Conservation (phyloP, 2,113 vertebrate species). For the Sinocyclocheilus anophthalmus region DNA sequence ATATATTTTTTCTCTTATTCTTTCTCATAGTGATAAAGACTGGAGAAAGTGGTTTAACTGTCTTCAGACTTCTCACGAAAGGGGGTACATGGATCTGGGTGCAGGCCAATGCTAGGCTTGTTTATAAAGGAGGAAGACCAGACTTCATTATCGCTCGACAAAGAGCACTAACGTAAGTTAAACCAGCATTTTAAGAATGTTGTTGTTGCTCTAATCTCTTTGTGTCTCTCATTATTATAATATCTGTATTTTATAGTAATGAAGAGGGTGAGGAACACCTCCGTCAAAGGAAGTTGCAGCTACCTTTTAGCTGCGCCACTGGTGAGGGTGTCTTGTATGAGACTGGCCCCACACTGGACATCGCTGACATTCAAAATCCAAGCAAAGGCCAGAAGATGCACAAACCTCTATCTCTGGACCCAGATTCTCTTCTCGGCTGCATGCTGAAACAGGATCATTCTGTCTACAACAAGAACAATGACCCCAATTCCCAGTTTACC, state of each 20-base stretch:
- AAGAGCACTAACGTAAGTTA: slow-evolving; percentile 76
- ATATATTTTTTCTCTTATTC: neutral
- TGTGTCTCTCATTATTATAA: neutral
- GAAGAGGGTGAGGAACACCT: slow-evolving; percentile 82
- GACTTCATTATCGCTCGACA: slow-evolving; percentile 80
- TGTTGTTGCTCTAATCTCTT: neutral
- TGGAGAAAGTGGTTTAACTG: slow-evolving; percentile 75
- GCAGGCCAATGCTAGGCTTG: slow-evolving; percentile 78
- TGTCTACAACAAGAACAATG: slow-evolving; percentile 54
- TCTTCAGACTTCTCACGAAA: slow-evolving; percentile 83
- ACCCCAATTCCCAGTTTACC: slow-evolving; percentile 55
- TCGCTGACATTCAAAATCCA: slow-evolving; percentile 46
- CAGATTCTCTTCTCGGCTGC: slow-evolving; percentile 73
- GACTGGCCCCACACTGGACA: slow-evolving; percentile 64
- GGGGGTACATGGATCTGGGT: slow-evolving; percentile 80
- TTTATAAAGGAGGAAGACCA: slow-evolving; percentile 77
- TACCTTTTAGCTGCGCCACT: slow-evolving; percentile 77
- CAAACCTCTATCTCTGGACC: slow-evolving; percentile 17
- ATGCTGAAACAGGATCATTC: slow-evolving; percentile 75
- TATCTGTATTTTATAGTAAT: slow-evolving; percentile 65
- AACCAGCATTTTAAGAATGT: neutral
- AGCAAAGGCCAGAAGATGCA: slow-evolving; percentile 50
- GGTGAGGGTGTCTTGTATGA: slow-evolving; percentile 81
- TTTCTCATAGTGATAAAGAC: slow-evolving; percentile 79
- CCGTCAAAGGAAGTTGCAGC: slow-evolving; percentile 71